Conservation (phyloP, 2,888 invertebrate genomes). For the Drosophila kanekoi region DNA sequence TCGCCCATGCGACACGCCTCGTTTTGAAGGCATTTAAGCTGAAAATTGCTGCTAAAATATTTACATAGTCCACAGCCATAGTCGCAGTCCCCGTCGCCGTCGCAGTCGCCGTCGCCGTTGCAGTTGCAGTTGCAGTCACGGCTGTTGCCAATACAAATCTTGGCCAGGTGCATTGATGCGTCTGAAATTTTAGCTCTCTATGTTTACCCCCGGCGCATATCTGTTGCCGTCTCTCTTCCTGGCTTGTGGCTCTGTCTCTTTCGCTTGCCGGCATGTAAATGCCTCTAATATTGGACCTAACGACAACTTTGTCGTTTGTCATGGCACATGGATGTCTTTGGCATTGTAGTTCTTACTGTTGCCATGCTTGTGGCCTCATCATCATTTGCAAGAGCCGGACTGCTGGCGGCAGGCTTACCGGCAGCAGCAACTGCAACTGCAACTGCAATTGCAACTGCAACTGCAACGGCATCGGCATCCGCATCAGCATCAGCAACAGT, state of each 20-base stretch:
- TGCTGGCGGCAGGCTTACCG: conserved; percentile 56
- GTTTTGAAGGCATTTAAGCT: conserved; percentile 72
- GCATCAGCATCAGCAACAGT: conserved; percentile 35
- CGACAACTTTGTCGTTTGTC: conserved; percentile 77
- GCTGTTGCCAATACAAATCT: conserved; percentile 47
- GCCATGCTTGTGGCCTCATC: conserved; percentile 61
- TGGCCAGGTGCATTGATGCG: conserved; percentile 72
- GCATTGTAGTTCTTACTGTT: conserved; percentile 28
- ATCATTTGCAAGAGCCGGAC: conserved; percentile 72
- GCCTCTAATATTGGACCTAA: conserved; percentile 77
- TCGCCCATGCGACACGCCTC: conserved; percentile 36
- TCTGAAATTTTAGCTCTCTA: conserved; percentile 39
- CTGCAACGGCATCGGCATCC: conserved; percentile 17
- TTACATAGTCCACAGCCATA: conserved; percentile 67
- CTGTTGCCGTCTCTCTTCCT: conserved; percentile 12
- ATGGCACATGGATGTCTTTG: conserved; percentile 52
- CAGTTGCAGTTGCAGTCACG: conserved; percentile 28
- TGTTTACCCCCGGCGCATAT: conserved; percentile 64
- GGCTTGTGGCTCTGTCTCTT: conserved; percentile 20
- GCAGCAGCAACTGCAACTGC: conserved; percentile 66
- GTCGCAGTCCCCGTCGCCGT: conserved; percentile 46
- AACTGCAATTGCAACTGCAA: conserved; percentile 31
- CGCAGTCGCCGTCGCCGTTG: conserved; percentile 45
- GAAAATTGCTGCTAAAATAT: conserved; percentile 82
- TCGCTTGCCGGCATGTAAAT: conserved; percentile 63